Evolutionary conservation across 2,113 vertebrate species (phyloP), one percentile per base, ranked within the genome.

Genomic region (Paralichthys olivaceus): DNA sequence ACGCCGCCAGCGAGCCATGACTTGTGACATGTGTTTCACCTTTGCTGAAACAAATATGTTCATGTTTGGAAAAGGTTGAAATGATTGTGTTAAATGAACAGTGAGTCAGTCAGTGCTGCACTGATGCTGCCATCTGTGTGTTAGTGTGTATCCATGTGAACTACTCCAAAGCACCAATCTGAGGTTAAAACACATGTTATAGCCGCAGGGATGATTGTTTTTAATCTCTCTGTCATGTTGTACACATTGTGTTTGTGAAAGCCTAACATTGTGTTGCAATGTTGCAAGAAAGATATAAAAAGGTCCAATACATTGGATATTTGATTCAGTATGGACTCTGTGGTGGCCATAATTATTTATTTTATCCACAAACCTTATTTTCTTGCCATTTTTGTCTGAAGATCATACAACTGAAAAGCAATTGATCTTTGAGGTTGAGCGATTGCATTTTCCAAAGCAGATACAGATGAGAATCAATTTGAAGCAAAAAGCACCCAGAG

Each of bases 391-490:
- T 83, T 72, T 84, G 61, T 81, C 72, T 81, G 57, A 74, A 62
- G 79, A 87, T 58, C 61, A 57, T 25, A 64, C 37, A 54, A 45
- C 70, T 66, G 71, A 83, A 69, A 72, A 82, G 68, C 71, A 87
- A 89, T 85, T 89, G 83, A 92, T 90, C 82, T 87, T 73, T 86
- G 77, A 81, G 89, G 76, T 83, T 84, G 61, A 83, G 84, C 69
- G 67, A 86, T 66, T 89, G 74, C 83, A 89, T 89, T 88, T 84
- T 87, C 77, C 69, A 83, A 70, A 90, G 75, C 82, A 90, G 84
- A 89, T 87, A 84, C 79, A 87, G 78, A 79, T 45, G 77, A 89
- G 88, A 92, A 90, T 91, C 91, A 87, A 91, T 91, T 90, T 87
- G 76, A 85, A 78, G 90, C 66, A 85, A 83, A 47, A 77, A 84